Evolutionary conservation across 2,797 vertebrate genomes (phyloP).

Genomic region (Xiphophorus birchmanni): DNA sequence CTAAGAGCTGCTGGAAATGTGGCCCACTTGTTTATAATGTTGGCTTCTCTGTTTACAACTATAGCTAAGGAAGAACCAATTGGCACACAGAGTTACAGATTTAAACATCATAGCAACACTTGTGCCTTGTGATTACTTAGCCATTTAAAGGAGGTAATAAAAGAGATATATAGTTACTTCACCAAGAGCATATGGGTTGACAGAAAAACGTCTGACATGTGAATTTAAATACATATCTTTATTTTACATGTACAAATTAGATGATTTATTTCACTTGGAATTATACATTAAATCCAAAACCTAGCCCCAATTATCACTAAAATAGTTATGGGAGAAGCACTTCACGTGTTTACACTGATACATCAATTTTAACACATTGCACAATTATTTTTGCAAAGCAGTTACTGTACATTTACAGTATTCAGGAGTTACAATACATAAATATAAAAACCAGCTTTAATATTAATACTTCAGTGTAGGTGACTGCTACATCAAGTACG

Average conservation of each 20-base stretch:
- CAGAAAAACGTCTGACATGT: conserved; percentile 11
- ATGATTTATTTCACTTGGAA: background rate
- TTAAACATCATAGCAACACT: conserved; percentile 10
- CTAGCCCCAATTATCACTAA: conserved; percentile 24
- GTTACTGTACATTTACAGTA: conserved; percentile 18
- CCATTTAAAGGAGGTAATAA: conserved; percentile 5
- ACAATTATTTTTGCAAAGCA: conserved; percentile 24
- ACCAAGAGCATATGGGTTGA: background rate
- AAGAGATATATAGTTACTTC: conserved; percentile 7
- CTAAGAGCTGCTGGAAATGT: conserved; percentile 21
- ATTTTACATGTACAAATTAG: conserved; percentile 32
- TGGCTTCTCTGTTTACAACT: conserved; percentile 47
- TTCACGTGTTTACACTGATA: conserved; percentile 22
- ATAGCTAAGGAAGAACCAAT: conserved; percentile 11
- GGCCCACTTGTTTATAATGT: conserved; percentile 5
- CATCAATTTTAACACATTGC: conserved; percentile 15
- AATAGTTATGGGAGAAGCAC: conserved; percentile 28
- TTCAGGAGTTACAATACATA: conserved; percentile 12
- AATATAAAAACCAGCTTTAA: conserved; percentile 16
- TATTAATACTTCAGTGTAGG: background rate
- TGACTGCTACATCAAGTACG: background rate
- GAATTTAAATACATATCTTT: conserved; percentile 19
- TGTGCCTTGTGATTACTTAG: background rate
- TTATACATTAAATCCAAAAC: conserved; percentile 4
- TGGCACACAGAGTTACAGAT: conserved; percentile 9